Evolutionary conservation across 2,888 invertebrate species (phyloP).

Genomic region (Leucoma salicis): DNA sequence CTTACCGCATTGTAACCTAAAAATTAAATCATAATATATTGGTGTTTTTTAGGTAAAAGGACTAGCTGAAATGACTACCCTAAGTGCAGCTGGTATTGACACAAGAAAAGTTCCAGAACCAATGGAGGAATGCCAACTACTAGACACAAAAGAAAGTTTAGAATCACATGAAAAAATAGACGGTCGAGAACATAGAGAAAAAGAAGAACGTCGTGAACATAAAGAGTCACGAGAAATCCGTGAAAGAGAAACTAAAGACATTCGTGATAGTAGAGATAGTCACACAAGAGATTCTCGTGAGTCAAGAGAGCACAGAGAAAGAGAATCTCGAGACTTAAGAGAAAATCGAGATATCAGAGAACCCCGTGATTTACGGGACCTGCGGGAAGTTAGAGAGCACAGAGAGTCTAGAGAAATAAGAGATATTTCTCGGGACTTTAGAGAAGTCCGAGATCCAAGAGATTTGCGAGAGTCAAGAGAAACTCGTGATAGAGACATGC

Average conservation of each 20-base stretch:
- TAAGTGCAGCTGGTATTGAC: constrained; percentile 85
- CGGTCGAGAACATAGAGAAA: constrained; percentile 58
- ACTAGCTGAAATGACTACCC: constrained; percentile 95
- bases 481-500: constrained; percentile 53
- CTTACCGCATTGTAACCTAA: not conserved
- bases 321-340: constrained; percentile 62
- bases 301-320: constrained; percentile 48
- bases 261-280: constrained; percentile 58
- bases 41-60: constrained; percentile 86
- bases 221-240: constrained; percentile 60
- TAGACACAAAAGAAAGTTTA: constrained; percentile 59
- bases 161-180: constrained; percentile 63
- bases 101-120: constrained; percentile 73
- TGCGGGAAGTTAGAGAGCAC: constrained; percentile 51
- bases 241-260: constrained; percentile 64
- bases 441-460: constrained; percentile 40
- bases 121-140: constrained; percentile 74
- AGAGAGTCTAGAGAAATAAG: constrained; percentile 54
- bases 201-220: constrained; percentile 63
- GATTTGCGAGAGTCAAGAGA: constrained; percentile 50
- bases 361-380: constrained; percentile 55
- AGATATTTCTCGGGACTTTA: constrained; percentile 49
- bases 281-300: constrained; percentile 66
- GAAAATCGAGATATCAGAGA: constrained; percentile 54
- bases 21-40: not conserved